Percentiles rank a stretch among this genome's conserved stretches.
These are phyloP conservation scores for Halcyon leucocephala DNA, from an alignment of 2,797 vertebrate genomes.

Conservation along the genomic window DNA sequence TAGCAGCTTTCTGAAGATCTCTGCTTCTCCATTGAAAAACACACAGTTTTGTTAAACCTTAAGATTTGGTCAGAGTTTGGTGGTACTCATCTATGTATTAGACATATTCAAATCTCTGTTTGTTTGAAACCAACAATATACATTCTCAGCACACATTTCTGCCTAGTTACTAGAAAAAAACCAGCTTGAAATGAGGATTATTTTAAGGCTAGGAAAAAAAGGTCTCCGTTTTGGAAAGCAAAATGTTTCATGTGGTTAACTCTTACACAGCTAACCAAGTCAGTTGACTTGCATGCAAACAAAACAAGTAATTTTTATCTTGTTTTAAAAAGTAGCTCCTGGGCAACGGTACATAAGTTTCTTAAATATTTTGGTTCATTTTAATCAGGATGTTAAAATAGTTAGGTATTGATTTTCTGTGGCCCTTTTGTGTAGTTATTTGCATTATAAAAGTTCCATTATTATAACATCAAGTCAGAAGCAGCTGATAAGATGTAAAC, in stretches of 20 bases:
- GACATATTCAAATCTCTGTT: neutral
- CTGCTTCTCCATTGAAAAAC: neutral
- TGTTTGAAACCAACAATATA: neutral
- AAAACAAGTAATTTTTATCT: neutral
- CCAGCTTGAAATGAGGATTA: neutral
- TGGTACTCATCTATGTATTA: neutral
- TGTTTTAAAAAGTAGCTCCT: neutral
- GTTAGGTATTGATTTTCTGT: neutral
- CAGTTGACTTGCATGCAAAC: neutral
- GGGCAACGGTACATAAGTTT: neutral
- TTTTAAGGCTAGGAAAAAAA: neutral
- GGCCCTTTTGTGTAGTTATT: neutral
- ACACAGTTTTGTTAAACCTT: neutral
- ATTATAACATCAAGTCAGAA: neutral
- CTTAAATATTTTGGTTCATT: neutral
- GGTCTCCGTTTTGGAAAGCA: neutral
- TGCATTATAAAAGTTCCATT: neutral
- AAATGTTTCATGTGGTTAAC: neutral
- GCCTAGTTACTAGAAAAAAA: neutral
- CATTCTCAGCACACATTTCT: neutral
- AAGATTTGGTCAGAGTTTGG: neutral
- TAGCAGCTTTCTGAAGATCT: neutral
- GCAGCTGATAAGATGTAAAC: neutral
- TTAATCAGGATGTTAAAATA: neutral
- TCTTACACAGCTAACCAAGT: neutral